Evolutionary conservation across 2,797 vertebrate species (phyloP).

Genomic region (Parotocinclus haroldoi): DNA sequence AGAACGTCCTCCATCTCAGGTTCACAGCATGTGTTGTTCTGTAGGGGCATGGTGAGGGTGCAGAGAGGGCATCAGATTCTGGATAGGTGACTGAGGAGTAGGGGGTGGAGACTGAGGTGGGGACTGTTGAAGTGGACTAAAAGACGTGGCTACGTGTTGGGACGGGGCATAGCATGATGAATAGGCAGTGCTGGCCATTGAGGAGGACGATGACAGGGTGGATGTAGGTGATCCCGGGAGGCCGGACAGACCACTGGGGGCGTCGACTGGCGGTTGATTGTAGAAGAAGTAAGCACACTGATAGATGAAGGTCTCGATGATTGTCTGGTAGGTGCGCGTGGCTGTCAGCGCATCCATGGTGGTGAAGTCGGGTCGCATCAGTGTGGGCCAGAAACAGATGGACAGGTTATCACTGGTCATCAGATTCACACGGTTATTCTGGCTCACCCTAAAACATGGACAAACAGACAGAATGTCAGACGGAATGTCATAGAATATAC

Average conservation of each 20-base stretch:
- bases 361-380: slow-evolving; percentile 94
- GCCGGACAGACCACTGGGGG: slow-evolving; percentile 50
- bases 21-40: slow-evolving; percentile 88
- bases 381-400: slow-evolving; percentile 97
- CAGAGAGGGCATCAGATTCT: slow-evolving; percentile 73
- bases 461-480: no score
- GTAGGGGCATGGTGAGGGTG: slow-evolving; percentile 75
- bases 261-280: slow-evolving; percentile 73
- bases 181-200: slow-evolving; percentile 54
- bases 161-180: slow-evolving; percentile 66
- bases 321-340: slow-evolving; percentile 96
- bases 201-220: slow-evolving; percentile 60
- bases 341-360: slow-evolving; percentile 96
- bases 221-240: slow-evolving; percentile 61
- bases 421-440: slow-evolving; percentile 84
- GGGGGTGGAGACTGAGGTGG: slow-evolving; percentile 82
- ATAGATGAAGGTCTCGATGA: slow-evolving; percentile 97
- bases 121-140: slow-evolving; percentile 75
- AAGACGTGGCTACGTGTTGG: slow-evolving; percentile 67
- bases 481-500: no score
- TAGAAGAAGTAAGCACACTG: slow-evolving; percentile 87
- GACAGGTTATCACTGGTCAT: slow-evolving; percentile 97
- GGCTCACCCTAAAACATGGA: slow-evolving; percentile 60
- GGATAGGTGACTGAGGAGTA: slow-evolving; percentile 81
- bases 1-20: slow-evolving; percentile 37